Base-by-base conservation (phyloP, 2,888 invertebrate species). In the Nebria salina region DNA sequence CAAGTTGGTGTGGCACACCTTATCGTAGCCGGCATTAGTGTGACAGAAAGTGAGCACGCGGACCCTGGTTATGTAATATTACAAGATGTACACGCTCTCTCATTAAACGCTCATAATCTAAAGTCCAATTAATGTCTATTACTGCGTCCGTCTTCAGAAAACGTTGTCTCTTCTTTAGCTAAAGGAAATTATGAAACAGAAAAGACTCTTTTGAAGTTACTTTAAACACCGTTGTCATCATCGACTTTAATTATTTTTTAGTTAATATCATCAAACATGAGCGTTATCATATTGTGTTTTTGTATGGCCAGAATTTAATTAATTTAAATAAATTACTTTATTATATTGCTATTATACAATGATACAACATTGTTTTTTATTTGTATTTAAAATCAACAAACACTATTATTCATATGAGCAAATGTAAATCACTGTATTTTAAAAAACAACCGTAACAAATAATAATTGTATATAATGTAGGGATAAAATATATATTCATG, bases 121-220 rank as follows among this genome's bases (percentile, higher is more conserved):
- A 81, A 79, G 82, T 72, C 75, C 83, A 82, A 83, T 83, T 83
- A 83, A 83, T 83, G 82, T 83, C 82, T 75, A 83, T 83, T 83
- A 83, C 77, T 66, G 66, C 34, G 72, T 72, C 65, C 72, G 77
- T 64, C 72, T 72, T 26, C 64, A 72, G 72, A 25, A 72, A 77
- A 72, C 70, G 70, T 15, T 25, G 68, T 70, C 11, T 20, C 42
- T 68, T 41, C 76, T 68, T 76, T 68, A 76, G 66, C 76, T 70
- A 54, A 76, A 54, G 54, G 54, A 54, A 11, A 54, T 54, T 54
- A 54, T 54, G 13, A 54, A 54, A 54, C 8, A 54, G 8, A 54
- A 54, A 54, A 54, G 13, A 6, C 54, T 54, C 54, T 13, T 34
- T 54, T 54, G 54, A 11, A 54, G 13, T 11, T 54, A 7, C 54